Percentiles rank a stretch among this genome's conserved stretches.
Evolutionary conservation across 2,113 vertebrate species (phyloP).

Genomic region (Irena cyanogastra): DNA sequence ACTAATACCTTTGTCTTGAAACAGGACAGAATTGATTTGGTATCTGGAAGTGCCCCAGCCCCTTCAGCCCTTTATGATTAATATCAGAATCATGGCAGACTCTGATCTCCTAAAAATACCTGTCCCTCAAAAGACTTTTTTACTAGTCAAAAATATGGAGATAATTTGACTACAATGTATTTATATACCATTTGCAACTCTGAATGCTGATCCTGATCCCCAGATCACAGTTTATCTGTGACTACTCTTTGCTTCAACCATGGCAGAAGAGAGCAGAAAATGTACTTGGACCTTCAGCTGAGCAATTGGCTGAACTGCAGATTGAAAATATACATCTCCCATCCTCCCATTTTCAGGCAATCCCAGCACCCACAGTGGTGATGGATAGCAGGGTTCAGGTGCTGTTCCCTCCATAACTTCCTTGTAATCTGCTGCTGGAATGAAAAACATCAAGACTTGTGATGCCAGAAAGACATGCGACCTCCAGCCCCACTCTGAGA

Average conservation of each 20-base stretch:
- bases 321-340: not conserved
- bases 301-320: not conserved
- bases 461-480: not conserved
- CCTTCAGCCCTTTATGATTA: not conserved
- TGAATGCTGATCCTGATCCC: not conserved
- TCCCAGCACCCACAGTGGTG: not conserved
- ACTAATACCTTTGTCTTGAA: not conserved
- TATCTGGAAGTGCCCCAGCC: not conserved
- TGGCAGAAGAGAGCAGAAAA: not conserved
- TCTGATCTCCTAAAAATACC: not conserved
- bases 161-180: not conserved
- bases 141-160: not conserved
- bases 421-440: not conserved
- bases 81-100: not conserved
- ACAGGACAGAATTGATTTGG: not conserved
- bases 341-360: not conserved
- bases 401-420: not conserved
- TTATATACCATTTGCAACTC: not conserved
- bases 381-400: not conserved
- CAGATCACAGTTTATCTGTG: not conserved
- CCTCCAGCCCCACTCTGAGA: not conserved
- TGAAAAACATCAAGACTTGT: not conserved
- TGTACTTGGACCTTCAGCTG: not conserved
- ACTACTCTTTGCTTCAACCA: not conserved
- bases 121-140: not conserved